A percentile compares a stretch with the other conserved stretches of the same genome.
Evolutionary conservation across 2,797 vertebrate genomes (phyloP).

Genomic region (Sternotherus odoratus): DNA sequence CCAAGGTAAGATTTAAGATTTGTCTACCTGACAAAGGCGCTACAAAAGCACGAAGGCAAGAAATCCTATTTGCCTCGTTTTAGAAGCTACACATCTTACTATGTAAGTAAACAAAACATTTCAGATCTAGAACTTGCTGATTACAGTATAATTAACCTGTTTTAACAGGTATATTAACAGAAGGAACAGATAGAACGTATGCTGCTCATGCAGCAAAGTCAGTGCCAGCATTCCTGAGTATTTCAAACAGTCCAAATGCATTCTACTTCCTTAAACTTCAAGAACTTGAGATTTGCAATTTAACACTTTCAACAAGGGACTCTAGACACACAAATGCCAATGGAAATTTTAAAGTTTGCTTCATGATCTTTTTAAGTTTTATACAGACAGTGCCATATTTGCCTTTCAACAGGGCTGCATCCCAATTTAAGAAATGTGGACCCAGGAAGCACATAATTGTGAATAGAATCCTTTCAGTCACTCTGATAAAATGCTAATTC

Average conservation of each 20-base stretch:
- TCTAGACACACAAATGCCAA: neutral
- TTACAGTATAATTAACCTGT: neutral
- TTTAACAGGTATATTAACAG: neutral
- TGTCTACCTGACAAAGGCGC: neutral
- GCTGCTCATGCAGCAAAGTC: neutral
- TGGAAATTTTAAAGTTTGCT: neutral
- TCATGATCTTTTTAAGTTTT: neutral
- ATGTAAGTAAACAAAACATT: neutral
- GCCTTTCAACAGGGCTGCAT: neutral
- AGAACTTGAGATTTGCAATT: neutral
- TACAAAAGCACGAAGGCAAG: neutral
- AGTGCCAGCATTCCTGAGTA: neutral
- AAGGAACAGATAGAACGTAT: neutral
- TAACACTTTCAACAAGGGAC: neutral
- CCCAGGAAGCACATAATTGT: neutral
- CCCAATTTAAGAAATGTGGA: neutral
- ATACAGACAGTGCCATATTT: neutral
- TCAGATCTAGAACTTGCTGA: neutral
- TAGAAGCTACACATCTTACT: neutral
- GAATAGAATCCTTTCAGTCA: slow-evolving; percentile 3
- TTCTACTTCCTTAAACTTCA: neutral
- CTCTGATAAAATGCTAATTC: slow-evolving; percentile 38
- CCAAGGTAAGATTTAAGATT: neutral
- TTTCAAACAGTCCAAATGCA: neutral
- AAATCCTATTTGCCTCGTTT: neutral